Evolutionary conservation across 2,888 invertebrate species (phyloP), one percentile per base, ranked within the genome.

Genomic region (Arge pagana): DNA sequence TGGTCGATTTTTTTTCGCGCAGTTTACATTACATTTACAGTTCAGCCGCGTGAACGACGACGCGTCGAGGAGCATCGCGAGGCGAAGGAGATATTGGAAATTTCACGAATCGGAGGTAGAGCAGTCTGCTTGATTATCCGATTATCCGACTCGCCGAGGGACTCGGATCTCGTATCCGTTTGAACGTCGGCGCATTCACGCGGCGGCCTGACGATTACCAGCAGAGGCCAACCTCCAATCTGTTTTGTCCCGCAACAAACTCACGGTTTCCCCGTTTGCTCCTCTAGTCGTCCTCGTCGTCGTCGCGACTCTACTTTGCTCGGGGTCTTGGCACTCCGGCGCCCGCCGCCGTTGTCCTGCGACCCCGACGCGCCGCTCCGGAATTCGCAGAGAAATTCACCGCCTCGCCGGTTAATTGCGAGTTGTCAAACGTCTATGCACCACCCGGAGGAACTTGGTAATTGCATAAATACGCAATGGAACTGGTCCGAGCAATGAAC

Each of bases 81-180:
- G 33, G 33, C 33, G 33, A 18, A 11, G 16, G 61, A 65, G 66
- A 68, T 72, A 72, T 72, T 69, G 70, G 66, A 67, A 66, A 67
- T 65, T 42, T 13, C 5, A 62, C 63, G 62, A 60, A 66, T 61
- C 67, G 66, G 68, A 70, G 71, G 62, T 64, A 59, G 66, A 69
- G 66, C 66, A 68, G 71, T 71, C 69, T 66, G 68, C 70, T 65
- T 74, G 71, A 72, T 74, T 71, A 74, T 74, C 69, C 68, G 72
- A 74, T 74, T 74, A 72, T 71, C 69, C 66, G 64, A 58, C 70
- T 67, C 68, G 57, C 65, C 66, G 68, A 68, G 70, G 69, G 66
- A 69, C 71, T 72, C 65, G 67, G 70, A 64, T 66, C 67, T 70
- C 65, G 64, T 63, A 60, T 63, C 63, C 65, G 55, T 53, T 63